Evolutionary conservation across 2,888 invertebrate species (phyloP).

Genomic region (Danaus chrysippus): DNA sequence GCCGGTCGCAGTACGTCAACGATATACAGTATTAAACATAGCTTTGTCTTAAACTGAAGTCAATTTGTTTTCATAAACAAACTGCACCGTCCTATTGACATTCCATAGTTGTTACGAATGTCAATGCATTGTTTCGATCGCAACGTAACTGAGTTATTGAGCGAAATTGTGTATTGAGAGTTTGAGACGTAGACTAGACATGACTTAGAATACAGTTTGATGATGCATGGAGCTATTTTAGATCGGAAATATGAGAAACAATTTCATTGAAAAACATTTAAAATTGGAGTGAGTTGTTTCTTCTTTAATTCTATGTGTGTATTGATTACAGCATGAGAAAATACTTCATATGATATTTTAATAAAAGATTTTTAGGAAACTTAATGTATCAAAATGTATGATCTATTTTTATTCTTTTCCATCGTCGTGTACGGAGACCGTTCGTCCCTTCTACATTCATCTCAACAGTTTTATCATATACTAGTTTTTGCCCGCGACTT

Average conservation of each 20-base stretch:
- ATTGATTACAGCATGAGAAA: constrained; percentile 8
- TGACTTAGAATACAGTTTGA: background rate
- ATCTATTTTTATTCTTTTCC: too few species aligned
- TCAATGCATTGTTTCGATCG: constrained; percentile 14
- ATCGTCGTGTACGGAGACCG: too few species aligned
- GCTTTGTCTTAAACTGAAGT: too few species aligned
- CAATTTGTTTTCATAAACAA: background rate
- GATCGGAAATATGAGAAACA: background rate
- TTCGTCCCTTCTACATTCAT: too few species aligned
- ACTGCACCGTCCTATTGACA: background rate
- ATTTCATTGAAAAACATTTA: too few species aligned
- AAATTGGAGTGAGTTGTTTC: background rate
- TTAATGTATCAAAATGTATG: too few species aligned
- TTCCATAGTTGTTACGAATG: constrained; percentile 6
- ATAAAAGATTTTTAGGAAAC: background rate
- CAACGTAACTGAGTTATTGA: constrained; percentile 22
- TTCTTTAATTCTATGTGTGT: background rate
- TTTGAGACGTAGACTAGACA: constrained; percentile 19
- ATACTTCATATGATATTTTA: constrained; percentile 11
- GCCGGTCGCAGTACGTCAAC: too few species aligned
- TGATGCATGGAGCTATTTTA: background rate
- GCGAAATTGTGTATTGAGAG: constrained; percentile 15
- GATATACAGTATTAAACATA: too few species aligned
- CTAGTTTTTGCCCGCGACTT: too few species aligned
- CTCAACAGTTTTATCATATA: too few species aligned